These are phyloP conservation scores for Tromatobia lineatoria DNA, from an alignment of 2,888 invertebrate genomes.

Conservation along the genomic window DNA sequence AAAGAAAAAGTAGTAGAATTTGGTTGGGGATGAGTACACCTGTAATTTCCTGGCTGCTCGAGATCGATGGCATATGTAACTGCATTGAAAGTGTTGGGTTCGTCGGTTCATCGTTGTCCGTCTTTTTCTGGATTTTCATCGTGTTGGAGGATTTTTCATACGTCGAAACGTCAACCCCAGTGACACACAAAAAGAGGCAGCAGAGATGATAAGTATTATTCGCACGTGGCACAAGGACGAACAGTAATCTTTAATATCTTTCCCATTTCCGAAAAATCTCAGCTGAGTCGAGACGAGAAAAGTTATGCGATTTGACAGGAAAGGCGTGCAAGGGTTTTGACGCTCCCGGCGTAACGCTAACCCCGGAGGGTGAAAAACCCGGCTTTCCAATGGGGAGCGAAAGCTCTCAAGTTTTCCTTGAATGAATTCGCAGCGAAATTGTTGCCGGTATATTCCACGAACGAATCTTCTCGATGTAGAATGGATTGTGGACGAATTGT, in stretches of 20 bases:
- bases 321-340: conserved; percentile 22
- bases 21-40: not conserved
- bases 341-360: not conserved
- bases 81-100: not conserved
- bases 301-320: conserved; percentile 9
- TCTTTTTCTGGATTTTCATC: not conserved
- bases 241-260: conserved; percentile 68
- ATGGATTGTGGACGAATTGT: conserved; percentile 27
- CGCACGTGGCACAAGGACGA: conserved; percentile 16
- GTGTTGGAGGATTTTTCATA: conserved; percentile 2
- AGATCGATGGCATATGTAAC: conserved; percentile 8
- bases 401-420: conserved; percentile 15
- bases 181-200: not conserved
- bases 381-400: conserved; percentile 1
- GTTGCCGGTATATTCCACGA: conserved; percentile 18
- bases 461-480: conserved; percentile 42
- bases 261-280: conserved; percentile 69
- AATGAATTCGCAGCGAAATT: conserved; percentile 41
- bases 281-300: conserved; percentile 34
- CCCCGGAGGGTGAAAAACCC: conserved; percentile 29
- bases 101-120: not conserved
- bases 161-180: not conserved
- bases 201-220: not conserved
- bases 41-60: conserved; percentile 35
- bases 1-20: not conserved